phyloP scores from a whole-genome alignment of 1,140 invertebrate genomes.

The Magallana ariakensis region DNA sequence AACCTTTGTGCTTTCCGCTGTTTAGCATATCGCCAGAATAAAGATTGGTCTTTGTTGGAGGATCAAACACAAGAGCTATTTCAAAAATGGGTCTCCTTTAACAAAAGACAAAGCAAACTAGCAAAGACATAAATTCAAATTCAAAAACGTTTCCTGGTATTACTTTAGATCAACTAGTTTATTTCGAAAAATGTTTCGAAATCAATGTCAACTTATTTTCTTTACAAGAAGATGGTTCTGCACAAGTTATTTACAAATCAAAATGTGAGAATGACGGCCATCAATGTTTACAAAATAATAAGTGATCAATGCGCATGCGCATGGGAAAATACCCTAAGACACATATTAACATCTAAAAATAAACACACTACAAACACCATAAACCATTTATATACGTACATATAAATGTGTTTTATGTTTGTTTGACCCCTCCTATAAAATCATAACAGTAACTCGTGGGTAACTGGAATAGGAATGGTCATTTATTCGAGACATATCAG shows the following conservation, averaged over 20 bases:
- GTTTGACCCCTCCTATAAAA: no score
- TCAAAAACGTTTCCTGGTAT: neutral
- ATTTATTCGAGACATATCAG: no score
- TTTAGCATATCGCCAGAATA: conserved; percentile 18
- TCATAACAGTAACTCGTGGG: no score
- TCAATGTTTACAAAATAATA: no score
- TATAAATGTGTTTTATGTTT: no score
- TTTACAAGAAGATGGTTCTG: neutral
- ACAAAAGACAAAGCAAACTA: neutral
- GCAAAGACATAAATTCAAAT: neutral
- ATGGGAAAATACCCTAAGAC: no score
- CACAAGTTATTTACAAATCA: neutral
- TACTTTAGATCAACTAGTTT: neutral
- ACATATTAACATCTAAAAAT: no score
- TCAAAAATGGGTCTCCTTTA: conserved; percentile 52
- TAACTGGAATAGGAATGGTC: no score
- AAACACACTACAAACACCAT: no score
- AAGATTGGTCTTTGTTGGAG: conserved; percentile 50
- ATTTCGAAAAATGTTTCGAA: conserved; percentile 10
- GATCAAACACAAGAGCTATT: conserved; percentile 54
- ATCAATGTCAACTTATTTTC: neutral
- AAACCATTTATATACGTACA: no score
- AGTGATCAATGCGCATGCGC: no score
- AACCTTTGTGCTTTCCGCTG: conserved; percentile 48
- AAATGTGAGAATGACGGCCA: neutral